phyloP scores from a whole-genome alignment of 2,888 invertebrate genomes.

The Aspidiotus rigidus region DNA sequence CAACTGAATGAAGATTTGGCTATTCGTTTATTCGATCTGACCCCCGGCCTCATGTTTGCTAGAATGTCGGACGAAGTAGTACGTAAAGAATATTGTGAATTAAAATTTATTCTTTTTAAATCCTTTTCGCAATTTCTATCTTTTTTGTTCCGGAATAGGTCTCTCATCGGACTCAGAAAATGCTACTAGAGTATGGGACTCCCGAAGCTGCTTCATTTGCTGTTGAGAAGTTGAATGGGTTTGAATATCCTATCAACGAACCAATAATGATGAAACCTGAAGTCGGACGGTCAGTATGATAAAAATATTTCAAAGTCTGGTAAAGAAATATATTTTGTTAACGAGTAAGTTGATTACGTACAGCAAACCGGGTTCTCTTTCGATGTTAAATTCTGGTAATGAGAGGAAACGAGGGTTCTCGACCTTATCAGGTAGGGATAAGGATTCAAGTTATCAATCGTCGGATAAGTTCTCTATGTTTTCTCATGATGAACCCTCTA shows the following conservation, averaged over 20 bases:
- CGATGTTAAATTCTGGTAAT: too few relatives aligned
- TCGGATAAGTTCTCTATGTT: too few relatives aligned
- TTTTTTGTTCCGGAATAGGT: not conserved
- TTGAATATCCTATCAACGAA: conserved; percentile 70
- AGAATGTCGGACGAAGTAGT: conserved; percentile 1
- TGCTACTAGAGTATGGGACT: conserved; percentile 49
- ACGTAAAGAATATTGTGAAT: not conserved
- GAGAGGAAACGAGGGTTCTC: too few relatives aligned
- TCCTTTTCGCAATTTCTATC: not conserved
- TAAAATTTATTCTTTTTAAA: not conserved
- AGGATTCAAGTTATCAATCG: too few relatives aligned
- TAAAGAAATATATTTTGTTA: too few relatives aligned
- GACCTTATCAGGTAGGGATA: too few relatives aligned
- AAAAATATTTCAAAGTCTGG: not conserved
- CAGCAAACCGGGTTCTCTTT: too few relatives aligned
- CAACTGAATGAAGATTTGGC: conserved; percentile 5
- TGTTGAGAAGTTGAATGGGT: conserved; percentile 75
- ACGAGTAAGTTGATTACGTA: too few relatives aligned
- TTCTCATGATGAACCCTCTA: too few relatives aligned
- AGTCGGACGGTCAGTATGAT: not conserved
- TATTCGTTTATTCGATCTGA: not conserved
- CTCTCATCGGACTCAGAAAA: conserved; percentile 8
- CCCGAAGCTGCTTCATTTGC: conserved; percentile 63
- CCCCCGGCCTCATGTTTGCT: conserved; percentile 2
- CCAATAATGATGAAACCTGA: conserved; percentile 10